A percentile compares a stretch with the other conserved stretches of the same genome.
Conservation (phyloP, 2,888 invertebrate genomes). For the Dione juno region DNA sequence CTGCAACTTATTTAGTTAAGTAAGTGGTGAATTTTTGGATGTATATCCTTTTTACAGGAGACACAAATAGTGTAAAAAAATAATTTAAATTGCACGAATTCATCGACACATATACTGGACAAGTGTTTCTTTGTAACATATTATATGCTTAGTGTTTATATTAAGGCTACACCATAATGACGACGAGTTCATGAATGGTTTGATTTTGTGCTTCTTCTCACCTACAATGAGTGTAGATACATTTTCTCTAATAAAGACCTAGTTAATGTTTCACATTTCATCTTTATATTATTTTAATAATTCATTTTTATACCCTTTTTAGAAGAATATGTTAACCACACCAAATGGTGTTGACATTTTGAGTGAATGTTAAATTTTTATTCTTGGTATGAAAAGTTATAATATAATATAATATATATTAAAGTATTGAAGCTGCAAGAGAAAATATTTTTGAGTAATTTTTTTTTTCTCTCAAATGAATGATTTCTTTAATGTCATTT, state of each 20-base stretch:
- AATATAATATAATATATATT: background rate
- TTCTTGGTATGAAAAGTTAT: background rate
- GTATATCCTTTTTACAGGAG: background rate
- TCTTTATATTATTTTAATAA: background rate
- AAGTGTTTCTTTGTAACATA: conserved; percentile 1
- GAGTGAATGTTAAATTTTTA: background rate
- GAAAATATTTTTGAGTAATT: too few relatives aligned
- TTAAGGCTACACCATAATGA: background rate
- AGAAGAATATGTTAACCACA: too few relatives aligned
- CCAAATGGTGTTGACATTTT: too few relatives aligned
- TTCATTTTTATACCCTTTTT: background rate
- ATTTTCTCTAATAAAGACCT: conserved; percentile 13
- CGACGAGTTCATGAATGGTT: background rate
- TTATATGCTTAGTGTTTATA: background rate
- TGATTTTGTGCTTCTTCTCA: conserved; percentile 4
- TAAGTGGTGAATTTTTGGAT: background rate
- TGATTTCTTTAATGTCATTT: background rate
- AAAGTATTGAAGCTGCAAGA: background rate
- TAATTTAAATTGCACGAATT: conserved; percentile 2
- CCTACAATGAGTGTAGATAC: conserved; percentile 13
- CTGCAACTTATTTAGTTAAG: background rate
- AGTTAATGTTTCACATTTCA: conserved; percentile 6
- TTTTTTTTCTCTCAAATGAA: background rate
- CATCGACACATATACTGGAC: conserved; percentile 18
- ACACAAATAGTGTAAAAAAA: background rate